These are phyloP conservation scores for Calliscelio sp. DNA, from an alignment of 2,888 invertebrate species.

Conservation along the genomic window DNA sequence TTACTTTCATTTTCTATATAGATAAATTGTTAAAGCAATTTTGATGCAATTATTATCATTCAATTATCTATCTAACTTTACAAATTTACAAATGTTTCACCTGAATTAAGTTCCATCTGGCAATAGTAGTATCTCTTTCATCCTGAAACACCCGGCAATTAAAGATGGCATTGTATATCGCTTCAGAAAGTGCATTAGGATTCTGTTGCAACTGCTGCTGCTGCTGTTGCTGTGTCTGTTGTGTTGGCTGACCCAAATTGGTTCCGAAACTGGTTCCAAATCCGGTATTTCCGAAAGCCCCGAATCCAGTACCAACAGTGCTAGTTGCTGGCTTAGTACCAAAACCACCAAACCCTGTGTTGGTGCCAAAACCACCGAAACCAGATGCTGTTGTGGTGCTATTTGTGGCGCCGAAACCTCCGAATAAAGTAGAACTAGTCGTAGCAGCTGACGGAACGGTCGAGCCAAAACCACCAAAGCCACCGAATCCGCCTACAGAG, in stretches of 20 bases:
- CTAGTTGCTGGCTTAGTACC: slow-evolving; percentile 86
- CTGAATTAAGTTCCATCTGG: slow-evolving; percentile 94
- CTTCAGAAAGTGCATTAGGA: slow-evolving; percentile 89
- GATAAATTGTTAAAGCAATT: too few species aligned
- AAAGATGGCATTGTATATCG: slow-evolving; percentile 91
- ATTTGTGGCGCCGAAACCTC: slow-evolving; percentile 86
- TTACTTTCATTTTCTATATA: too few species aligned
- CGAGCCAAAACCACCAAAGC: slow-evolving; percentile 81
- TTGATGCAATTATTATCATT: too few species aligned
- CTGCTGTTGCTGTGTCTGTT: slow-evolving; percentile 83
- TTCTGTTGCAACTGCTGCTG: slow-evolving; percentile 86
- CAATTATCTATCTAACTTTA: too few species aligned
- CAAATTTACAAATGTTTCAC: slow-evolving; percentile 2
- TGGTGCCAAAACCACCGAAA: slow-evolving; percentile 80
- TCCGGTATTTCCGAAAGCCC: slow-evolving; percentile 83
- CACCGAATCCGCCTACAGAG: slow-evolving; percentile 79
- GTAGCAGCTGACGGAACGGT: slow-evolving; percentile 81
- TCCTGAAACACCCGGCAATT: slow-evolving; percentile 96
- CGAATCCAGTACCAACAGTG: slow-evolving; percentile 86
- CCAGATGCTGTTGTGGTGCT: slow-evolving; percentile 85
- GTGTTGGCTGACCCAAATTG: slow-evolving; percentile 78
- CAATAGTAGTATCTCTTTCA: slow-evolving; percentile 96
- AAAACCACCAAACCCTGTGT: slow-evolving; percentile 87
- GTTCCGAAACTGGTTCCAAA: slow-evolving; percentile 81
- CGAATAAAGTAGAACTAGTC: slow-evolving; percentile 84